Evolutionary conservation across 2,113 vertebrate species (phyloP).

Genomic region (Alectura lathami): DNA sequence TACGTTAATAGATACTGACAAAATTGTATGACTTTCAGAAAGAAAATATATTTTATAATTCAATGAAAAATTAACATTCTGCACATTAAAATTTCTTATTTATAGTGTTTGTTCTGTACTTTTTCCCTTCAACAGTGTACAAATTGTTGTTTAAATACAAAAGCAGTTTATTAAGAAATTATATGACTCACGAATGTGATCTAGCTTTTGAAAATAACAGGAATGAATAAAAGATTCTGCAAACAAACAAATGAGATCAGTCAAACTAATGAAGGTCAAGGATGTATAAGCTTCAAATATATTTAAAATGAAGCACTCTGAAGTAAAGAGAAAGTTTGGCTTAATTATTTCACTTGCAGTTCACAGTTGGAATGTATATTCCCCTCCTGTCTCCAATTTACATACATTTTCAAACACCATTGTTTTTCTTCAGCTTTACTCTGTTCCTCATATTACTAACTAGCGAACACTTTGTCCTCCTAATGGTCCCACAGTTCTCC

Average conservation of each 20-base stretch:
- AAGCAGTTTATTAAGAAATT: neutral
- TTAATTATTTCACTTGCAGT: neutral
- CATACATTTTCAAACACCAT: fast-evolving
- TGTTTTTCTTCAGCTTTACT: neutral
- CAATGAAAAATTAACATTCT: neutral
- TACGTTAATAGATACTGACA: neutral
- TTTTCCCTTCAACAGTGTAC: neutral
- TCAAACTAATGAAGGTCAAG: neutral
- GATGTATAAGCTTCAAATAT: neutral
- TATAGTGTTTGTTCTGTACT: neutral
- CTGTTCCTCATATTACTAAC: neutral
- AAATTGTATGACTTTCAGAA: neutral
- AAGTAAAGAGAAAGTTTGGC: neutral
- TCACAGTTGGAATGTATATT: neutral
- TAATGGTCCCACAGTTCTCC: neutral
- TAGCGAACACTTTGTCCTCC: neutral
- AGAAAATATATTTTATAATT: neutral
- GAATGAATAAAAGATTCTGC: neutral
- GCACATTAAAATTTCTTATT: neutral
- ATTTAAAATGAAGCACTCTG: neutral
- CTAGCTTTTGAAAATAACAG: neutral
- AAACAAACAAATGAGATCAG: neutral
- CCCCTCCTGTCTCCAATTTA: neutral
- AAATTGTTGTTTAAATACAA: neutral
- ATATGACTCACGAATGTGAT: neutral